Evolutionary conservation across 2,797 vertebrate species (phyloP).

Genomic region (Paedocypris micromegethes): DNA sequence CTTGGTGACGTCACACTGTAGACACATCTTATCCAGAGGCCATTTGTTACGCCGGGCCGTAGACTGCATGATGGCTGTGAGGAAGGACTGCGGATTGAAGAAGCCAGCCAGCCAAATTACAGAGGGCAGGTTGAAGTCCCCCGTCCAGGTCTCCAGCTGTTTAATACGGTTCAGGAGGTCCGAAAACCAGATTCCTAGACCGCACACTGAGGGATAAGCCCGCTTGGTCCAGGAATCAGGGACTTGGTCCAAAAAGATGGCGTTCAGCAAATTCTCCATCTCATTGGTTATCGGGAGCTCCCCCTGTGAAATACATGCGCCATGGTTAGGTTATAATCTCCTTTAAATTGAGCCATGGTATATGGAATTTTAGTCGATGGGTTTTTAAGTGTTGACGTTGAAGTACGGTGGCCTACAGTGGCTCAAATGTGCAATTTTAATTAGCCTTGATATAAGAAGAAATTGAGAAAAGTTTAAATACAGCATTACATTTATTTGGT

Average conservation of each 20-base stretch:
- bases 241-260: constrained; percentile 79
- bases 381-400: too few relatives aligned
- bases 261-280: constrained; percentile 86
- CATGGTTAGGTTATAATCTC: neutral
- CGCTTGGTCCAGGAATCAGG: constrained; percentile 80
- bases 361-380: neutral
- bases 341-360: neutral
- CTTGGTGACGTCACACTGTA: constrained; percentile 92
- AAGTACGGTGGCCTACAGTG: too few relatives aligned
- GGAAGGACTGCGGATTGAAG: constrained; percentile 93
- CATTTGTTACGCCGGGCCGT: constrained; percentile 79
- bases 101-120: constrained; percentile 87
- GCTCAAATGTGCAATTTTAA: too few relatives aligned
- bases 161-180: constrained; percentile 84
- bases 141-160: constrained; percentile 84
- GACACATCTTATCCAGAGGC: constrained; percentile 87
- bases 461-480: too few relatives aligned
- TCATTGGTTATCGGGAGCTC: constrained; percentile 88
- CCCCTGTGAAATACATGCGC: constrained; percentile 66
- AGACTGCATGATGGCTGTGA: constrained; percentile 93
- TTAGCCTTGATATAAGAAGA: too few relatives aligned
- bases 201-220: constrained; percentile 84
- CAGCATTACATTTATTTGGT: too few relatives aligned
- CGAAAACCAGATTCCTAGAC: constrained; percentile 80
- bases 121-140: constrained; percentile 80